phyloP scores from a whole-genome alignment of 2,888 invertebrate genomes.

The Linyphia triangularis region DNA sequence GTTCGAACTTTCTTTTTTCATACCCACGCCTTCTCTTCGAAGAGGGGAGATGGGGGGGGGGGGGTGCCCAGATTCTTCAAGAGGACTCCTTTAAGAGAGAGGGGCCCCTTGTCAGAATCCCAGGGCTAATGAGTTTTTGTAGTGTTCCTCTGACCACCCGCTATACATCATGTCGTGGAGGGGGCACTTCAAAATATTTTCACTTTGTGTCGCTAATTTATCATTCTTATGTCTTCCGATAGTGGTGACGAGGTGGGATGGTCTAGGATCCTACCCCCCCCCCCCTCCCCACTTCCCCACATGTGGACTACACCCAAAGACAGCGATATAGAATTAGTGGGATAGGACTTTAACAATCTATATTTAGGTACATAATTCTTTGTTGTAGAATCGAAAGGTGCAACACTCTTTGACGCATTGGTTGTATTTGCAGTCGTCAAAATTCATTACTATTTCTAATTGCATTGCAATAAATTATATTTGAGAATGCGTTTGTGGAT shows the following conservation, averaged over 20 bases:
- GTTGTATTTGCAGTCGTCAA: too few relatives aligned
- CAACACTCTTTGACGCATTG: too few relatives aligned
- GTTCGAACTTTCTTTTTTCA: background rate
- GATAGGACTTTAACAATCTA: too few relatives aligned
- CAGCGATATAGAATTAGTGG: background rate
- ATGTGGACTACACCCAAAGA: background rate
- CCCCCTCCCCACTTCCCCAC: too few relatives aligned
- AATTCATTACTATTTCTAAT: too few relatives aligned
- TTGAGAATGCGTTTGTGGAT: too few relatives aligned
- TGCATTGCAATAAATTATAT: too few relatives aligned
- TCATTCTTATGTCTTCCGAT: constrained; percentile 37
- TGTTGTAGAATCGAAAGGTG: too few relatives aligned
- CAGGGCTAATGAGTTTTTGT: constrained; percentile 52
- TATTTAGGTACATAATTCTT: too few relatives aligned
- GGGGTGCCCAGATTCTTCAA: background rate
- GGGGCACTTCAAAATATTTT: constrained; percentile 17
- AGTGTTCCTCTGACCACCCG: constrained; percentile 47
- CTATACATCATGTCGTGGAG: constrained; percentile 42
- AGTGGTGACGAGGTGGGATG: constrained; percentile 25
- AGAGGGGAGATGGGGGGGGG: too few relatives aligned
- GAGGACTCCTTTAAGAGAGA: background rate
- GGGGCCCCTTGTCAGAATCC: background rate
- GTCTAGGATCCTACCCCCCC: background rate
- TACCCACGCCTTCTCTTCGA: constrained; percentile 3
- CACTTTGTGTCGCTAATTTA: constrained; percentile 29